These are phyloP conservation scores for Odocoileus hemionus DNA, from an alignment of 2,113 vertebrate species.

Conservation along the genomic window DNA sequence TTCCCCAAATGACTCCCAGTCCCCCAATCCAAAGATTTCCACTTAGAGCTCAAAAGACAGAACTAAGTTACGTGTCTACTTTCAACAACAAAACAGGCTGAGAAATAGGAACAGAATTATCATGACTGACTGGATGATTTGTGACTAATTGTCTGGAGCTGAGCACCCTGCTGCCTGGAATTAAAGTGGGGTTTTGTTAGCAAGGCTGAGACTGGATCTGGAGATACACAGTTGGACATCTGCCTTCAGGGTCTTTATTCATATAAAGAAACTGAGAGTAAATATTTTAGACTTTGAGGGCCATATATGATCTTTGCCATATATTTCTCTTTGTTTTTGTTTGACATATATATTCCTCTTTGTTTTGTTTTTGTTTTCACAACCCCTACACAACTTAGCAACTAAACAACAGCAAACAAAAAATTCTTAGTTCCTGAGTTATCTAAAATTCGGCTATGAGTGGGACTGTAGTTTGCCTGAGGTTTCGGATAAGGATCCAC, in stretches of 20 bases:
- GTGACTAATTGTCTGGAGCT: neutral
- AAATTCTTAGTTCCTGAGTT: neutral
- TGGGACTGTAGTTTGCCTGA: neutral
- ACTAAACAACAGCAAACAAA: neutral
- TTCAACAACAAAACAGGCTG: neutral
- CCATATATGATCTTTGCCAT: neutral
- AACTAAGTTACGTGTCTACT: neutral
- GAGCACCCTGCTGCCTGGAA: neutral
- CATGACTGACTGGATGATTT: neutral
- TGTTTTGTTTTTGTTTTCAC: neutral
- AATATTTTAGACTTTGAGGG: neutral
- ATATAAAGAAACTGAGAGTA: neutral
- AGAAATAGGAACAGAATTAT: neutral
- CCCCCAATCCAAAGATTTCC: neutral
- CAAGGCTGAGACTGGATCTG: neutral
- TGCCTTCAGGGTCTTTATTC: neutral
- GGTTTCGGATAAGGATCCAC: neutral
- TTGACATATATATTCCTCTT: neutral
- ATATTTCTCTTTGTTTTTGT: neutral
- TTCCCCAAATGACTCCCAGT: neutral
- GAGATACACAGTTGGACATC: too few species aligned
- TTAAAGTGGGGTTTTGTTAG: neutral
- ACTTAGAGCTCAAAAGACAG: neutral
- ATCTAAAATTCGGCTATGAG: neutral
- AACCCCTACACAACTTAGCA: neutral